These are phyloP conservation scores for Lontra canadensis DNA, from an alignment of 2,113 vertebrate species.

Conservation along the genomic window DNA sequence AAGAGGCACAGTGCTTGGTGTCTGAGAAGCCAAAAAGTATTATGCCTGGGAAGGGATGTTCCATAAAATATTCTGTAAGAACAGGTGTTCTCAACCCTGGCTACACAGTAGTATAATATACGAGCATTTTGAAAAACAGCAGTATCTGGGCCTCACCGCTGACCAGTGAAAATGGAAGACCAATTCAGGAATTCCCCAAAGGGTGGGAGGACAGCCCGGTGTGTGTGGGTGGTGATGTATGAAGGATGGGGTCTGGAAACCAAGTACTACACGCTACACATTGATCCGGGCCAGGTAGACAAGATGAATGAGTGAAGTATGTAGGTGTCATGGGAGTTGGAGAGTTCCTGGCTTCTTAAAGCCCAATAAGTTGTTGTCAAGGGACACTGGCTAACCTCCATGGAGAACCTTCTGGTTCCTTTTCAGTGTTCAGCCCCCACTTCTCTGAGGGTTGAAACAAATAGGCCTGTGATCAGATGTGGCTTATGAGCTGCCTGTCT, in stretches of 20 bases:
- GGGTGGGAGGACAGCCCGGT: not conserved
- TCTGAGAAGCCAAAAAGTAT: not conserved
- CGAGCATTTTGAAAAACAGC: not conserved
- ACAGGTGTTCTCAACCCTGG: not conserved
- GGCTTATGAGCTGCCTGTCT: not conserved
- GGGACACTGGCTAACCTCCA: not conserved
- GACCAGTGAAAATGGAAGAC: not conserved
- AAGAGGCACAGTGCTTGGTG: not conserved
- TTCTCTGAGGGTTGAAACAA: not conserved
- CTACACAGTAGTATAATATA: not conserved
- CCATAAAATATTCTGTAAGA: not conserved
- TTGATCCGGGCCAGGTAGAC: not conserved
- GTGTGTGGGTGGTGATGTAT: not conserved
- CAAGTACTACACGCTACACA: not conserved
- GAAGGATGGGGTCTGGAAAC: not conserved
- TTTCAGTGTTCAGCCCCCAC: too few species aligned
- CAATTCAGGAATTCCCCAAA: not conserved
- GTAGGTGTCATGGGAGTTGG: rapidly evolving
- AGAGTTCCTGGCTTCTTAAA: not conserved
- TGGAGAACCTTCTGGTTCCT: not conserved
- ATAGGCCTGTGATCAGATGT: not conserved
- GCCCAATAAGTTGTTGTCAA: not conserved
- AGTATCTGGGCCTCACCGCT: not conserved
- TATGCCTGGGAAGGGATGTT: not conserved
- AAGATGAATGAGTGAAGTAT: not conserved